A percentile compares a stretch with the other conserved stretches of the same genome.
phyloP scores from a whole-genome alignment of 2,113 vertebrate species.

The Micromys minutus region DNA sequence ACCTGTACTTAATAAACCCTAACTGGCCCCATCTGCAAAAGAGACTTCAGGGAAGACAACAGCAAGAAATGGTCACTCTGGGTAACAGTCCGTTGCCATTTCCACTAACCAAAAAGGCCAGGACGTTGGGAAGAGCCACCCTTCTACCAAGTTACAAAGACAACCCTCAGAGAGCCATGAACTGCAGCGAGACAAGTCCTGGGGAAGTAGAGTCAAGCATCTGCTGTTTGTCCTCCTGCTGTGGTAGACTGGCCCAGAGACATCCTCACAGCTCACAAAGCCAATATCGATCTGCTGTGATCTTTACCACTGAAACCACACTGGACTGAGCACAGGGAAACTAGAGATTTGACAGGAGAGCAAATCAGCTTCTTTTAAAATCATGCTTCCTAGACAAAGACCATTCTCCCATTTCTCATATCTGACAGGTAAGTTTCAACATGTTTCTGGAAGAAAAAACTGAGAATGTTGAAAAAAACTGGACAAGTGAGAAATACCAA shows the following conservation, averaged over 20 bases:
- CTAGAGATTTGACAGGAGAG: not conserved
- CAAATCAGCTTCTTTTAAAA: not conserved
- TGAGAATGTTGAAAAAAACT: not conserved
- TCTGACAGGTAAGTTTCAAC: not conserved
- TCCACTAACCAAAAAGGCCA: slow-evolving; percentile 35
- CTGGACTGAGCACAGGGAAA: not conserved
- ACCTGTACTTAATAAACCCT: not conserved
- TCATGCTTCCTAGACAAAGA: not conserved
- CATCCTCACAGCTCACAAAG: not conserved
- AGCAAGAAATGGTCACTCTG: not conserved
- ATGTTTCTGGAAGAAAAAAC: not conserved
- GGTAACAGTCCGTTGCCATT: not conserved
- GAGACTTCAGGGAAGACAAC: not conserved
- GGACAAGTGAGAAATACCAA: not conserved
- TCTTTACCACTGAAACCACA: not conserved
- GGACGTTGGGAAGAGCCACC: not conserved
- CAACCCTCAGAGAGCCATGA: not conserved
- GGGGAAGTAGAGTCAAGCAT: not conserved
- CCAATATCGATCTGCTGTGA: not conserved
- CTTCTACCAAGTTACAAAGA: not conserved
- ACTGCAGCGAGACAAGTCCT: not conserved
- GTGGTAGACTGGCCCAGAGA: not conserved
- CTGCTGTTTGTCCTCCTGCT: not conserved
- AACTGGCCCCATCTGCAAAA: not conserved
- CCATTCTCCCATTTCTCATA: not conserved